Percentiles rank a stretch among this genome's conserved stretches.
phyloP scores from a whole-genome alignment of 2,113 vertebrate species.

The Gallinago undulata region DNA sequence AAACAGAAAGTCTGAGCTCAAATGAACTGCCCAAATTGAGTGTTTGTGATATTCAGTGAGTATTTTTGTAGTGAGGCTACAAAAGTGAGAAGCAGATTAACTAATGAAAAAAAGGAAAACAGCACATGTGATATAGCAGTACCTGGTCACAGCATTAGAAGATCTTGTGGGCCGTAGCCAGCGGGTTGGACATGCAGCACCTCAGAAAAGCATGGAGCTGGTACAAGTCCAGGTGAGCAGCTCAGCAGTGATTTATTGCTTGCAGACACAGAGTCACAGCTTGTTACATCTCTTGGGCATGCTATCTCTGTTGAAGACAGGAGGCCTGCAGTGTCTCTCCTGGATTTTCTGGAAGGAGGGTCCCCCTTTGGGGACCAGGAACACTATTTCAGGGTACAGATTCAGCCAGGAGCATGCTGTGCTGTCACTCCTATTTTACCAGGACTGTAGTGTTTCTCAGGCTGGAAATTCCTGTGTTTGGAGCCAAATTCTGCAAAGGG shows the following conservation, averaged over 20 bases:
- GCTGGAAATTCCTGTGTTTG: not conserved
- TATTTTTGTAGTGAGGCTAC: not conserved
- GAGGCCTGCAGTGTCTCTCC: not conserved
- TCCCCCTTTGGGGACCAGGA: not conserved
- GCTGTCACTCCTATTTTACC: not conserved
- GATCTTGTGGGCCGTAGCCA: not conserved
- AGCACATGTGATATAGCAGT: accelerated
- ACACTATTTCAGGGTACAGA: not conserved
- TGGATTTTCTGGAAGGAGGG: not conserved
- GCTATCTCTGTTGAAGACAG: not conserved
- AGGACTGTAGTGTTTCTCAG: not conserved
- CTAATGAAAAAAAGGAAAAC: not conserved
- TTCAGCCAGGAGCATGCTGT: not conserved
- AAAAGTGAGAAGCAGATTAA: not conserved
- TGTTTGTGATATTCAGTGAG: not conserved
- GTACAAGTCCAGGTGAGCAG: not conserved
- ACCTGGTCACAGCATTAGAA: not conserved
- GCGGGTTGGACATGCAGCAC: not conserved
- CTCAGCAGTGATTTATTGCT: not conserved
- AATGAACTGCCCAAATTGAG: not conserved
- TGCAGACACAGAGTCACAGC: not conserved
- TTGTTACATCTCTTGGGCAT: not conserved
- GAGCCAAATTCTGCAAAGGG: not conserved
- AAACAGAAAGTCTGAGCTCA: not conserved
- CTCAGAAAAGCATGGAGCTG: accelerated